phyloP scores from a whole-genome alignment of 2,113 vertebrate genomes.

The Anthoscopus minutus region DNA sequence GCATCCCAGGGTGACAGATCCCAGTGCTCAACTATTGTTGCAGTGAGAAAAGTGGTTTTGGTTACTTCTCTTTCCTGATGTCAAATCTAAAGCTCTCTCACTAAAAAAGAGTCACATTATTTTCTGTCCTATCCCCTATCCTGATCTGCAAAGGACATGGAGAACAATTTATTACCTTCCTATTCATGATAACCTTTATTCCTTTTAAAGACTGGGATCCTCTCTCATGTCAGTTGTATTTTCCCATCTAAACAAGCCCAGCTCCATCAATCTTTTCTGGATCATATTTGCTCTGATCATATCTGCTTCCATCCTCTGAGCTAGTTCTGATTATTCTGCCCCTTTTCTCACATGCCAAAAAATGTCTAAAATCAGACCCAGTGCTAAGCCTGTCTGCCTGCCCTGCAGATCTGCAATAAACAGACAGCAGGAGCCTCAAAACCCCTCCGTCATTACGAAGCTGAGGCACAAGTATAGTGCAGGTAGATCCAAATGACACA shows the following conservation, averaged over 20 bases:
- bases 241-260: background rate
- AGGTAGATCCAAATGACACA: accelerated
- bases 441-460: background rate
- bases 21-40: background rate
- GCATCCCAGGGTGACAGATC: background rate
- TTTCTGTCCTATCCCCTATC: background rate
- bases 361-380: background rate
- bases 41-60: background rate
- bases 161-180: background rate
- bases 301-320: background rate
- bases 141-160: background rate
- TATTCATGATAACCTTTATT: background rate
- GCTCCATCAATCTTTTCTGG: background rate
- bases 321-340: background rate
- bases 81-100: background rate
- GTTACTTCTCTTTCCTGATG: background rate
- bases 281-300: background rate
- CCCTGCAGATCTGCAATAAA: background rate
- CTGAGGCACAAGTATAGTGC: background rate
- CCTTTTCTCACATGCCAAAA: background rate
- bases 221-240: background rate
- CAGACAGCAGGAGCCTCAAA: background rate
- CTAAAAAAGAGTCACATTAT: background rate
- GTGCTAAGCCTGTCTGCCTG: background rate
- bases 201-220: background rate